A percentile compares a stretch with the other conserved stretches of the same genome.
These are phyloP conservation scores for Hormaphis cornu DNA, from an alignment of 1,140 invertebrate species.

Conservation along the genomic window DNA sequence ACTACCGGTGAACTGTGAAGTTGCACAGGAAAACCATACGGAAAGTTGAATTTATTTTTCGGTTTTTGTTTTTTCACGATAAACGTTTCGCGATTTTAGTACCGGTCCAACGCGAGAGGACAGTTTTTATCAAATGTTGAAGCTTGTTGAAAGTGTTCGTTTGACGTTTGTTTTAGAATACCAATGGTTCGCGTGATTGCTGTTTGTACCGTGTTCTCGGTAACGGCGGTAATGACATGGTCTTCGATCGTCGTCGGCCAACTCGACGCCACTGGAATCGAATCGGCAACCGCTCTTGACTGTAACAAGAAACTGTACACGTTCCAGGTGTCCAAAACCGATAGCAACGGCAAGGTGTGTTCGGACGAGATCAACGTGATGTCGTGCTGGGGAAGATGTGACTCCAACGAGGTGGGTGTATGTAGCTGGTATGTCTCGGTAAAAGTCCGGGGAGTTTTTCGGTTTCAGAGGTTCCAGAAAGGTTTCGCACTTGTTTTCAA, in stretches of 20 bases:
- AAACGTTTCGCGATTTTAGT: no score
- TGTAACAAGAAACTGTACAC: slow-evolving; percentile 47
- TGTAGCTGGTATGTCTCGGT: neutral
- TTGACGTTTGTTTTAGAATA: neutral
- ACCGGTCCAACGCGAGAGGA: no score
- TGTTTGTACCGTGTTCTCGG: neutral
- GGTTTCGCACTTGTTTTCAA: neutral
- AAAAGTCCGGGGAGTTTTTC: neutral
- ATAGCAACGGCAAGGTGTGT: slow-evolving; percentile 54
- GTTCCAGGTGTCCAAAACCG: slow-evolving; percentile 48
- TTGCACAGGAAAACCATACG: no score
- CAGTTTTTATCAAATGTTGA: no score
- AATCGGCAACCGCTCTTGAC: slow-evolving; percentile 41
- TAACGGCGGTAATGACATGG: neutral
- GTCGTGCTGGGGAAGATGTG: slow-evolving; percentile 73
- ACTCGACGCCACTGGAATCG: neutral
- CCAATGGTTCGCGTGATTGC: neutral
- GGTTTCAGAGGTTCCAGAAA: neutral
- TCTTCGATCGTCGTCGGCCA: neutral
- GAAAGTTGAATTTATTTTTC: no score
- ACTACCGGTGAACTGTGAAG: no score
- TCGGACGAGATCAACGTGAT: slow-evolving; percentile 62
- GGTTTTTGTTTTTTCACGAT: no score
- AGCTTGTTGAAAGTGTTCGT: no score
- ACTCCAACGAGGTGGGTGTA: slow-evolving; percentile 60